Percentiles rank a stretch among this genome's conserved stretches.
These are phyloP conservation scores for Tokudaia muenninki DNA, from an alignment of 2,797 vertebrate species.

Conservation along the genomic window DNA sequence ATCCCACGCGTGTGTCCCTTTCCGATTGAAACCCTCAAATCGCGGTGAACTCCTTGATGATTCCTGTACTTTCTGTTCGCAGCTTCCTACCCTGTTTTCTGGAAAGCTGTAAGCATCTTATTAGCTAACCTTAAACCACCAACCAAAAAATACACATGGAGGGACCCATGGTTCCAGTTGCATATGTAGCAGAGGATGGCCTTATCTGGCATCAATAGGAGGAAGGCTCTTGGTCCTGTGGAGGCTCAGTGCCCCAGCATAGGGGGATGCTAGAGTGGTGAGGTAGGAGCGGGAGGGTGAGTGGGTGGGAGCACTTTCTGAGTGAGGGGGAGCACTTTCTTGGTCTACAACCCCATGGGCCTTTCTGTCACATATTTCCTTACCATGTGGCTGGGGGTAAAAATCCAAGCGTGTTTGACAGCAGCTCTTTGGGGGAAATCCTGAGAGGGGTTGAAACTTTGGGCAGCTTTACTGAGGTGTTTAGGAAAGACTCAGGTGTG, in stretches of 20 bases:
- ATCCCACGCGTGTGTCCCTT: not conserved
- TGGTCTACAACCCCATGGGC: not conserved
- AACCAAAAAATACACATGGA: too few relatives aligned
- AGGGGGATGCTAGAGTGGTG: not conserved
- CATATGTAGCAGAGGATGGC: not conserved
- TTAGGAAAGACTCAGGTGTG: not conserved
- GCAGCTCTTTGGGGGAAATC: not conserved
- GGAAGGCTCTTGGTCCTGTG: not conserved
- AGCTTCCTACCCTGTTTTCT: not conserved
- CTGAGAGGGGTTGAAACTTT: not conserved
- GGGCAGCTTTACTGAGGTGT: not conserved
- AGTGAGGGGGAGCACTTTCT: not conserved
- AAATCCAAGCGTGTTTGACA: not conserved
- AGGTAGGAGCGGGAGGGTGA: not conserved
- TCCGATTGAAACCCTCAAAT: not conserved
- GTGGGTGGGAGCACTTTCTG: not conserved
- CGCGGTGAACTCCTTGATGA: not conserved
- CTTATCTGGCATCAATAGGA: not conserved
- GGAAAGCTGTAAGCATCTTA: not conserved
- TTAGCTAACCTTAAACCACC: not conserved
- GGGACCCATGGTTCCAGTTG: too few relatives aligned
- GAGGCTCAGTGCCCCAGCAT: not conserved
- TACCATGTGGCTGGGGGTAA: not conserved
- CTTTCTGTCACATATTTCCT: not conserved
- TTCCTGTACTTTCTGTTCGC: not conserved